A percentile compares a stretch with the other conserved stretches of the same genome.
These are phyloP conservation scores for Melanocharis versteri DNA, from an alignment of 2,113 vertebrate genomes.

Conservation along the genomic window DNA sequence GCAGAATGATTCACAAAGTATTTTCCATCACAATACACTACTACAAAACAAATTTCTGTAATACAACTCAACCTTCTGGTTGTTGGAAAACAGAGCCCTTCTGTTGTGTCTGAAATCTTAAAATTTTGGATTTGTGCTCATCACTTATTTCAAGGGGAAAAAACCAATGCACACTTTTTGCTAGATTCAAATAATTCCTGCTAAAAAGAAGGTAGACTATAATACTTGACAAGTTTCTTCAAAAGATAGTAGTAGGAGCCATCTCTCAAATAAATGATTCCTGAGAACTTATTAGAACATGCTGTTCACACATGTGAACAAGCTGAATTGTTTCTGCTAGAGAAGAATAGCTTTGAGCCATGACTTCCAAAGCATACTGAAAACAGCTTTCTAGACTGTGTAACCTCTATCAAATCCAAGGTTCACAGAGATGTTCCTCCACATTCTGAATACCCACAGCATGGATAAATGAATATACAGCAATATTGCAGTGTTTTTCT, in stretches of 20 bases:
- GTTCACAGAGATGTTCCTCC: neutral
- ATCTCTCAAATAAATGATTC: neutral
- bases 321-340: neutral
- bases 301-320: neutral
- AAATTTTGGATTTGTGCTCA: neutral
- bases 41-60: neutral
- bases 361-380: neutral
- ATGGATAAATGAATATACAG: neutral
- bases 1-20: neutral
- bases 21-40: neutral
- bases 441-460: neutral
- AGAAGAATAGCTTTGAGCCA: neutral
- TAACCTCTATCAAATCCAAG: neutral
- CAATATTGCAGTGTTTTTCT: neutral
- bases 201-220: neutral
- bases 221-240: neutral
- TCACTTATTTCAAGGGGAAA: neutral
- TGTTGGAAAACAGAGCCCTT: neutral
- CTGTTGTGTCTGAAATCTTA: neutral
- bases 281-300: neutral
- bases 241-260: neutral
- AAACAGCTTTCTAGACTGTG: neutral
- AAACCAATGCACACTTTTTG: neutral
- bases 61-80: neutral
- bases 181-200: neutral